These are phyloP conservation scores for Carcina quercana DNA, from an alignment of 2,888 invertebrate species.

Conservation along the genomic window DNA sequence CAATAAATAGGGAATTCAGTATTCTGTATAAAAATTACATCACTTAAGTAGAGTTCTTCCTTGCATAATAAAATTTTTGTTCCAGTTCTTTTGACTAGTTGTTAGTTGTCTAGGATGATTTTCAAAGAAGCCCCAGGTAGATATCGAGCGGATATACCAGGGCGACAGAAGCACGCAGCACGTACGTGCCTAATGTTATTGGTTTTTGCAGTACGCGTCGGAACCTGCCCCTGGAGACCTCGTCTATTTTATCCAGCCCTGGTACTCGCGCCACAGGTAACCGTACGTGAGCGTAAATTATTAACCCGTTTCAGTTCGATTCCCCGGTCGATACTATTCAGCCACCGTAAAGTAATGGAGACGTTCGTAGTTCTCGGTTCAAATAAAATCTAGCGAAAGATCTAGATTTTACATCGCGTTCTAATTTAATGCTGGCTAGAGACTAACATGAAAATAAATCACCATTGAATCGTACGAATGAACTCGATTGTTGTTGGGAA, in stretches of 20 bases:
- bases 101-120: too few species aligned
- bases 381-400: too few species aligned
- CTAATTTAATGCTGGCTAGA: too few species aligned
- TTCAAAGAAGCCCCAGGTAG: constrained; percentile 13
- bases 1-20: too few species aligned
- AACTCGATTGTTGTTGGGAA: too few species aligned
- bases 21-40: too few species aligned
- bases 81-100: too few species aligned
- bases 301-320: constrained; percentile 6
- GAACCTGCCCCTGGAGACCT: constrained; percentile 43
- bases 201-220: constrained; percentile 51
- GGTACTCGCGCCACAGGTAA: constrained; percentile 38
- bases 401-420: too few species aligned
- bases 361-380: constrained; percentile 3
- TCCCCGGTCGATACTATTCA: constrained; percentile 7
- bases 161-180: constrained; percentile 42
- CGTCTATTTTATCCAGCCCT: constrained; percentile 49
- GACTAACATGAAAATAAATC: too few species aligned
- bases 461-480: too few species aligned
- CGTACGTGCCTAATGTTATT: constrained; percentile 62
- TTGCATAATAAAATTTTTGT: too few species aligned
- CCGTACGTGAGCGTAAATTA: constrained; percentile 44
- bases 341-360: constrained; percentile 5
- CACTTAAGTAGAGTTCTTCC: too few species aligned
- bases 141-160: constrained; percentile 25